Conservation (phyloP, 2,888 invertebrate species). For the Halictus quadricinctus region DNA sequence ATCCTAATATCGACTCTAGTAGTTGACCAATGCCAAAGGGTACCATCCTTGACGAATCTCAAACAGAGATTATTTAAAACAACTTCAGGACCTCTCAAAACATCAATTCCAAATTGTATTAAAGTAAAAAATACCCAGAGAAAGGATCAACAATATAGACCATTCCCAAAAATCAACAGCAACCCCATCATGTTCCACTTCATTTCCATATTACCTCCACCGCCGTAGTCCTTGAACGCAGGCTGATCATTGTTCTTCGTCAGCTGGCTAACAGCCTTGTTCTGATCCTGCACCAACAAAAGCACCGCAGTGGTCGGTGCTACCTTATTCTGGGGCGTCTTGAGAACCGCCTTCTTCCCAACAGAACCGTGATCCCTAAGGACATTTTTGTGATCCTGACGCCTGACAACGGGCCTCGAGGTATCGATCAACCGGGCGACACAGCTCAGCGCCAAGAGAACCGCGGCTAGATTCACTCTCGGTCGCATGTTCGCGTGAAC, state of each 20-base stretch:
- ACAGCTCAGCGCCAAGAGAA: slow-evolving; percentile 67
- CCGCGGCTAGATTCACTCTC: slow-evolving; percentile 75
- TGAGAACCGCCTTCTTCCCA: slow-evolving; percentile 39
- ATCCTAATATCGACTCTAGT: no score
- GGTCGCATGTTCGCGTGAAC: slow-evolving; percentile 67
- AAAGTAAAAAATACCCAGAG: not conserved
- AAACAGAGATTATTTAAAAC: no score
- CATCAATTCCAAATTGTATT: no score
- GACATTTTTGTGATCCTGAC: not conserved
- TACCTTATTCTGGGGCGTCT: slow-evolving; percentile 35
- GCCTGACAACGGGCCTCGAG: slow-evolving; percentile 25
- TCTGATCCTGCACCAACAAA: slow-evolving; percentile 10
- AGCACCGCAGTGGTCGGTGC: slow-evolving; percentile 3
- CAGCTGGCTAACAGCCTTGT: slow-evolving; percentile 14
- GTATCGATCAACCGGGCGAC: slow-evolving; percentile 39
- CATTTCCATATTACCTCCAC: slow-evolving; percentile 49
- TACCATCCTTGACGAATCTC: no score
- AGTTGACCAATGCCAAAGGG: no score
- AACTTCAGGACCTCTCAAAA: no score
- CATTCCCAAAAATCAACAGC: not conserved
- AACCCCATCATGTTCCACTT: not conserved
- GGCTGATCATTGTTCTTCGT: slow-evolving; percentile 15
- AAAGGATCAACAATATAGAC: not conserved
- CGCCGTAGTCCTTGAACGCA: slow-evolving; percentile 30
- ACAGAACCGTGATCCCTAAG: slow-evolving; percentile 17